A percentile compares a stretch with the other conserved stretches of the same genome.
Conservation (phyloP, 2,888 invertebrate species). For the Eilema caniola region DNA sequence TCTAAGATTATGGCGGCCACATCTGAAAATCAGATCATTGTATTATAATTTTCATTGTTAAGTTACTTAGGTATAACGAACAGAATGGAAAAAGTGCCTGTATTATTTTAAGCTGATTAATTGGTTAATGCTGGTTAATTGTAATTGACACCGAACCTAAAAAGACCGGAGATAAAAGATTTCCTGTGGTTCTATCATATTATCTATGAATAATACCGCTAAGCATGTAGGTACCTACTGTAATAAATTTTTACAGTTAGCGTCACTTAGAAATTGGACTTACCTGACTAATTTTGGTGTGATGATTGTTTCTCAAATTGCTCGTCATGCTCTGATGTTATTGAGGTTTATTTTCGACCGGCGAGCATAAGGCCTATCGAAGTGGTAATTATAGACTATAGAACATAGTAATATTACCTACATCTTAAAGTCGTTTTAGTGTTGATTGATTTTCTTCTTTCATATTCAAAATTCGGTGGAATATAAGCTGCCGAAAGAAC, state of each 20-base stretch:
- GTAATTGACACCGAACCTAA: background rate
- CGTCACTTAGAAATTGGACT: background rate
- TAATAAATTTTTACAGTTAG: conserved; percentile 11
- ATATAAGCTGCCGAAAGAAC: too few species aligned
- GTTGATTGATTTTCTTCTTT: background rate
- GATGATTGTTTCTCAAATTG: background rate
- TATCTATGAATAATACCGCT: background rate
- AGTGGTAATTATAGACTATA: too few species aligned
- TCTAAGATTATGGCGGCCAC: too few species aligned
- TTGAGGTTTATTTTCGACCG: too few species aligned
- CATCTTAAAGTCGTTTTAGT: background rate
- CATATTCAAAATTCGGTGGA: background rate
- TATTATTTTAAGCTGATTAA: too few species aligned
- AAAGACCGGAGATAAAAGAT: background rate
- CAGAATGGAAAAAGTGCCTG: too few species aligned
- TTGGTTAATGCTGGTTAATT: too few species aligned
- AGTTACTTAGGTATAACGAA: too few species aligned
- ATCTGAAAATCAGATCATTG: too few species aligned
- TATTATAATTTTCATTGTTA: too few species aligned
- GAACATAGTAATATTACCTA: background rate
- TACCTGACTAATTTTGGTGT: background rate
- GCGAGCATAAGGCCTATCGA: background rate
- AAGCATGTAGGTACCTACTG: background rate
- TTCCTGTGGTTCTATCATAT: background rate
- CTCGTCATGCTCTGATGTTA: background rate